A percentile compares a stretch with the other conserved stretches of the same genome.
Conservation (phyloP, 2,113 vertebrate genomes). For the Macrotis lagotis region DNA sequence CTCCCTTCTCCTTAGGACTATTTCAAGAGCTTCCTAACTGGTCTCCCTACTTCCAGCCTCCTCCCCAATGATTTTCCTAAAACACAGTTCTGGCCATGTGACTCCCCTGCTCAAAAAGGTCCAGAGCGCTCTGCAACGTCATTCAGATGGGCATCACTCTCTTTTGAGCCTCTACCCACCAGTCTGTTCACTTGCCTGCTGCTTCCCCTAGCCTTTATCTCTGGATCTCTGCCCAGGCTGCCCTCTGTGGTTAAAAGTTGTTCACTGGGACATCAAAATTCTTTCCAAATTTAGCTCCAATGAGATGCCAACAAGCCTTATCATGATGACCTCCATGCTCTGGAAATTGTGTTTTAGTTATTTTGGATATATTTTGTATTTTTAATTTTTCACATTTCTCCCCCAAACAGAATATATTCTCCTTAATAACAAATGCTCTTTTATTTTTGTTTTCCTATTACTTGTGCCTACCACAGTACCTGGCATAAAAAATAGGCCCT, state of each 20-base stretch:
- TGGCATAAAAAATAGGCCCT: neutral
- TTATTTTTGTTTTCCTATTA: neutral
- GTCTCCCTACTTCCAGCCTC: neutral
- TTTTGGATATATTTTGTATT: neutral
- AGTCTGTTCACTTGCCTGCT: neutral
- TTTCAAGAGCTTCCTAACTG: neutral
- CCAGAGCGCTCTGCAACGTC: no score
- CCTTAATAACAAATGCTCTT: neutral
- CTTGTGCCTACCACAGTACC: neutral
- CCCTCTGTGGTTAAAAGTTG: neutral
- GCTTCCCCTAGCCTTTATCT: neutral
- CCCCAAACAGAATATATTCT: neutral
- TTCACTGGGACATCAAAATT: neutral
- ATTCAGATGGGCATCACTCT: neutral
- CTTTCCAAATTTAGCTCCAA: neutral
- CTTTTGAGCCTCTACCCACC: neutral
- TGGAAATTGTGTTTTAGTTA: no score
- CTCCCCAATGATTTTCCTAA: neutral
- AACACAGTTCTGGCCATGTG: neutral
- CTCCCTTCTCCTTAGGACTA: neutral
- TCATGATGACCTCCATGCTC: no score
- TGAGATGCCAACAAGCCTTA: neutral
- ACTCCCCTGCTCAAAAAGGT: no score
- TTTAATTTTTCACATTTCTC: neutral
- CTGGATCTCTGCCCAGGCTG: neutral